phyloP scores from a whole-genome alignment of 92 coral and sea anemone species.

The Meandrina meandrites region DNA sequence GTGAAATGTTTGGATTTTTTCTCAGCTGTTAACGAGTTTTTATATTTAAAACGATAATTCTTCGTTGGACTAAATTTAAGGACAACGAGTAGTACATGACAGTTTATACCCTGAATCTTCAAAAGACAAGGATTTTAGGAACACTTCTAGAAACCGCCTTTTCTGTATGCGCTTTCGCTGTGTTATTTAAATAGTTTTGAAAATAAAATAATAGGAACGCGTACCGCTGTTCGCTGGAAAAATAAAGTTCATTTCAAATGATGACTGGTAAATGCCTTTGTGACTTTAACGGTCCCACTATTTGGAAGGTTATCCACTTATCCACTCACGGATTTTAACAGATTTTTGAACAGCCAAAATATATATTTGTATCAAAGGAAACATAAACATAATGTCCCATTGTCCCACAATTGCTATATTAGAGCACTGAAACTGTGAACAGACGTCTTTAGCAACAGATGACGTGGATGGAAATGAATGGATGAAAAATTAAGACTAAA shows the following conservation, averaged over 20 bases:
- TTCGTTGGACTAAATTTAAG: neutral
- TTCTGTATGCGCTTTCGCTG: neutral
- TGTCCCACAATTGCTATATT: no score
- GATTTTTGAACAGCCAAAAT: no score
- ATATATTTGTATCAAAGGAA: no score
- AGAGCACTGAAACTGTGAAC: no score
- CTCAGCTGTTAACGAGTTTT: neutral
- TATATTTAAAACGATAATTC: neutral
- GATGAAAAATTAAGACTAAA: no score
- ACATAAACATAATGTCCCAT: no score
- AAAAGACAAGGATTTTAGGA: neutral
- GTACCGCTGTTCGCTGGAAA: neutral
- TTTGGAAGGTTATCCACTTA: no score
- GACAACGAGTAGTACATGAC: neutral
- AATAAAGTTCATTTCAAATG: neutral
- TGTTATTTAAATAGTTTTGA: neutral
- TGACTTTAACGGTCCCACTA: no score
- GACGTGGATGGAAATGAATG: no score
- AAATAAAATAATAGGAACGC: neutral
- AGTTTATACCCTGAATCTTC: neutral
- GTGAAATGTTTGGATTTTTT: neutral
- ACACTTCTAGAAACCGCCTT: neutral
- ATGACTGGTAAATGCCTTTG: neutral
- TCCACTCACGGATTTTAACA: no score
- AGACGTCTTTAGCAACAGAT: no score